Percentiles rank a stretch among this genome's conserved stretches.
These are phyloP conservation scores for Pangasius mekongensis DNA, from an alignment of 2,797 vertebrate genomes.

Conservation along the genomic window DNA sequence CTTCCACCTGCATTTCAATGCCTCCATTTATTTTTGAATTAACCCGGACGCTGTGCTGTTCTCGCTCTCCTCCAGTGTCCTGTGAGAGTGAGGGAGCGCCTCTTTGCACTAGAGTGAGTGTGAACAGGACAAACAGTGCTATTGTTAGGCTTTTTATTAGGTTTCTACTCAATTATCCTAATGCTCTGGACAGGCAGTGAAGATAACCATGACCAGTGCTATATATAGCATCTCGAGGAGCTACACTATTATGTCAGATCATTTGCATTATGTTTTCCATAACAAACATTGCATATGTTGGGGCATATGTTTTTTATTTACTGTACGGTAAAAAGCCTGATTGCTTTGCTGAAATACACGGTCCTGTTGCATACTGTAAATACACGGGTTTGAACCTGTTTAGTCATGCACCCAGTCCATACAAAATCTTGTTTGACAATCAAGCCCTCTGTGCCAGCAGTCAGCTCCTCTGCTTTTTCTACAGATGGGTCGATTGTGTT, in stretches of 20 bases:
- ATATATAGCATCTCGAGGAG: slow-evolving; percentile 27
- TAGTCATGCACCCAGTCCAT: slow-evolving; percentile 44
- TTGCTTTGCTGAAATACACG: slow-evolving; percentile 35
- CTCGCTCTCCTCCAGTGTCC: background rate
- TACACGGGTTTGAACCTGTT: slow-evolving; percentile 41
- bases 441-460: slow-evolving; percentile 43
- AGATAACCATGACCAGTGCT: slow-evolving; percentile 34
- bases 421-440: slow-evolving; percentile 46
- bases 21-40: slow-evolving; percentile 37
- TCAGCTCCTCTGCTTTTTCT: slow-evolving; percentile 50
- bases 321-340: slow-evolving; percentile 6
- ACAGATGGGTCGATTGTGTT: slow-evolving; percentile 56
- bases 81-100: slow-evolving; percentile 16
- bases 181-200: slow-evolving; percentile 23
- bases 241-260: slow-evolving; percentile 7
- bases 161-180: slow-evolving; percentile 36
- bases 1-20: slow-evolving; percentile 55
- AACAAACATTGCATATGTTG: slow-evolving; percentile 1
- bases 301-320: slow-evolving; percentile 41
- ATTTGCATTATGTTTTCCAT: slow-evolving; percentile 32
- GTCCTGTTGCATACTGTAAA: slow-evolving; percentile 50
- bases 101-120: slow-evolving; percentile 21
- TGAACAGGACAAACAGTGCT: slow-evolving; percentile 22
- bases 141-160: slow-evolving; percentile 32
- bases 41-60: slow-evolving; percentile 6